These are phyloP conservation scores for Astropecten irregularis DNA, from an alignment of 53 echinoderm and acorn worm genomes.

Conservation along the genomic window DNA sequence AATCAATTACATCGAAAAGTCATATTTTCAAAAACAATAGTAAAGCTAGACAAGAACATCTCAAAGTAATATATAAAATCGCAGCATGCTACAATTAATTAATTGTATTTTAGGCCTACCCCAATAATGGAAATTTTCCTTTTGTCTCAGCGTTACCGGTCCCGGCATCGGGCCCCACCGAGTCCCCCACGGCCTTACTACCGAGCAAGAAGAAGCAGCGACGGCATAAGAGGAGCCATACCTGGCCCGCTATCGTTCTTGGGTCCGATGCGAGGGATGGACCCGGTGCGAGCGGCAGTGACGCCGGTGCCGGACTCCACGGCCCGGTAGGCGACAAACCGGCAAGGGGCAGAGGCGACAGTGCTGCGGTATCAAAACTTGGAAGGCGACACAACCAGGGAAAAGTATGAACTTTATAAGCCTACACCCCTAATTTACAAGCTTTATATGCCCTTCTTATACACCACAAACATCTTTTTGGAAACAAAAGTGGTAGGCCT, in stretches of 20 bases:
- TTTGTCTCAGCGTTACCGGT: too few species aligned
- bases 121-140: too few species aligned
- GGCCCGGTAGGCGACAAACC: not conserved
- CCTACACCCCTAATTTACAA: not conserved
- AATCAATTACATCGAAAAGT: too few species aligned
- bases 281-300: not conserved
- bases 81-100: too few species aligned
- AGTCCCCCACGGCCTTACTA: not conserved
- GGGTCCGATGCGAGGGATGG: not conserved
- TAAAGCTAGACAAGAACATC: too few species aligned
- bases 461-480: too few species aligned
- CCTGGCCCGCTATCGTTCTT: constrained; percentile 13
- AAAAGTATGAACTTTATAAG: not conserved
- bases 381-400: not conserved
- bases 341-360: not conserved
- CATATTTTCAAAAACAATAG: too few species aligned
- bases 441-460: too few species aligned
- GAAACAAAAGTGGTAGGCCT: too few species aligned
- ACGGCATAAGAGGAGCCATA: constrained; percentile 5
- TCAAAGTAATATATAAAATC: too few species aligned
- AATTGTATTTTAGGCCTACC: too few species aligned
- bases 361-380: not conserved
- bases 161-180: not conserved
- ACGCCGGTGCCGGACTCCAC: not conserved
- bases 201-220: constrained; percentile 21